Evolutionary conservation across 2,797 vertebrate species (phyloP), one percentile per base, ranked within the genome.

Genomic region (Psittacula echo): DNA sequence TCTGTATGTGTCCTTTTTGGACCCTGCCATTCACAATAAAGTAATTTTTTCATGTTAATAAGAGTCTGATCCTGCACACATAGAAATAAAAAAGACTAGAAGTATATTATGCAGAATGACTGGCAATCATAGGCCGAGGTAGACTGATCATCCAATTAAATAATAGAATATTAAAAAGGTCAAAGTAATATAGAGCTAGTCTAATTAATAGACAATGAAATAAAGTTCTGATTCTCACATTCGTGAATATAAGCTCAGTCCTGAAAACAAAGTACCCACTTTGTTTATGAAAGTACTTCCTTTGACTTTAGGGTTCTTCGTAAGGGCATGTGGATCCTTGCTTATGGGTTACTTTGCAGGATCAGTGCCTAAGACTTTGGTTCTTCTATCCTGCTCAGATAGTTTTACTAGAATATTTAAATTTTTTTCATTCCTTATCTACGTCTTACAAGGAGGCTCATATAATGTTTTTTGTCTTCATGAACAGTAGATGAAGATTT

Each of bases 111-210:
- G 88, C 82, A 96, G 81, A 82, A 96, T 96, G 95, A 96, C 87
- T 98, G 97, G 97, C 95, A 97, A 96, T 96, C 92, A 87, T 84
- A 77, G 48, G 77, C 91, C 94, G 96, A 97, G 91, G 81, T 94
- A 98, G 97, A 96, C 90, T 97, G 96, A 97, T 95, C 96, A 96
- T 97, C 97, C 97, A 97, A 97, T 98, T 98, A 98, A 98, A 98
- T 96, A 79, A 97, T 74, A 97, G 97, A 98, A 98, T 98, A 98
- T 97, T 98, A 94, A 98, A 98, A 98, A 98, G 98, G 97, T 98
- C 97, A 98, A 94, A 98, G 97, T 96, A 97, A 98, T 98, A 97
- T 94, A 98, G 86, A 97, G 88, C 83, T 96, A 96, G 79, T 95
- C 91, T 98, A 98, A 98, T 98, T 98, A 98, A 98, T 70, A 97